Conservation (phyloP, 2,113 vertebrate species). For the Alethe castanea region DNA sequence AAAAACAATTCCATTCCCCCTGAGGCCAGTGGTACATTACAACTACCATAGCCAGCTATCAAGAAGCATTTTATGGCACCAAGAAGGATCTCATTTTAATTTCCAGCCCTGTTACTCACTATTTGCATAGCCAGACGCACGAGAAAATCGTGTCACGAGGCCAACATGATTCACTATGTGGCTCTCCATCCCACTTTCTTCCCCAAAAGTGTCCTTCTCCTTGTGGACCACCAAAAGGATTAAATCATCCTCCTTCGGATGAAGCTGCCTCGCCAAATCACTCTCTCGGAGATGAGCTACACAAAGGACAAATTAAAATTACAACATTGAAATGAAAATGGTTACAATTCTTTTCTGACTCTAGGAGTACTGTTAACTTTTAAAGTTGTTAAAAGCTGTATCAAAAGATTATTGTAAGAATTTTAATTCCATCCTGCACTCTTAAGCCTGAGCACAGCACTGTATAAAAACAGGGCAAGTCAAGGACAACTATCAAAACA, state of each 20-base stretch:
- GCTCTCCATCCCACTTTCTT: not conserved
- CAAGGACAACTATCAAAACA: not conserved
- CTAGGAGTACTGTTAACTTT: not conserved
- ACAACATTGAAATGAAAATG: not conserved
- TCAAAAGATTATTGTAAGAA: not conserved
- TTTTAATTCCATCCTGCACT: not conserved
- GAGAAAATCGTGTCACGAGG: slow-evolving; percentile 69
- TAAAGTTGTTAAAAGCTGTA: not conserved
- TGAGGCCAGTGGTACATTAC: not conserved
- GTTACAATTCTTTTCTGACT: not conserved
- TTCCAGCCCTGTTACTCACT: slow-evolving; percentile 50
- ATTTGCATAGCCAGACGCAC: not conserved
- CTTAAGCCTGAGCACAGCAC: not conserved
- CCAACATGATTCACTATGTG: slow-evolving; percentile 56
- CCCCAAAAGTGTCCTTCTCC: slow-evolving; percentile 15
- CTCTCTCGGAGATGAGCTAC: slow-evolving; percentile 64
- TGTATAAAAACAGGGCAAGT: not conserved
- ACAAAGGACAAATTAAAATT: not conserved
- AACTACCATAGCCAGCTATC: not conserved
- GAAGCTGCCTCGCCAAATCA: slow-evolving; percentile 71
- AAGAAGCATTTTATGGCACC: not conserved
- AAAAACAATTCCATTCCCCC: not conserved
- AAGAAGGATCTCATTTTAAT: not conserved
- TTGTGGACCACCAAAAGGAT: slow-evolving; percentile 75
- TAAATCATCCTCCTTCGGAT: slow-evolving; percentile 84